phyloP scores from a whole-genome alignment of 2,113 vertebrate genomes.

The Gasterosteus aculeatus region DNA sequence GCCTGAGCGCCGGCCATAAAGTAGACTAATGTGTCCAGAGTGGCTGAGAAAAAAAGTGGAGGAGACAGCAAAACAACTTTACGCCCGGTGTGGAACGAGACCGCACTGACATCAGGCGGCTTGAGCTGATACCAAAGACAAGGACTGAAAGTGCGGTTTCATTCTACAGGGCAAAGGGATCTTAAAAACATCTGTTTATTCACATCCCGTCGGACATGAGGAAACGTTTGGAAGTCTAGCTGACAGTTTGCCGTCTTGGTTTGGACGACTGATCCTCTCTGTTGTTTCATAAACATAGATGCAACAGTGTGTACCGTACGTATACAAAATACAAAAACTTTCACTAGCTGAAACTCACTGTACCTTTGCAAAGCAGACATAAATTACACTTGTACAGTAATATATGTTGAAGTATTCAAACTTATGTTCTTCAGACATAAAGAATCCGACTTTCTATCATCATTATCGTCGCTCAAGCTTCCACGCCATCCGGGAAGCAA shows the following conservation, averaged over 20 bases:
- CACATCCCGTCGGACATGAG: background rate
- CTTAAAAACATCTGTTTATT: conserved; percentile 4
- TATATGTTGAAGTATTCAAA: background rate
- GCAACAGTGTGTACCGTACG: background rate
- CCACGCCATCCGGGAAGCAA: conserved; percentile 46
- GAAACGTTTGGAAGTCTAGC: background rate
- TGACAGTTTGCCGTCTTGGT: background rate
- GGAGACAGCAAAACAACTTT: conserved; percentile 56
- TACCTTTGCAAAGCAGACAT: background rate
- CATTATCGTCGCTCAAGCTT: conserved; percentile 30
- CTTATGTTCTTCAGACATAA: conserved; percentile 1
- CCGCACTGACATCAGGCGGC: conserved; percentile 38
- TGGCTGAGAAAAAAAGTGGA: conserved; percentile 48
- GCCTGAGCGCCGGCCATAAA: conserved; percentile 42
- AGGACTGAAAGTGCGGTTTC: conserved; percentile 27
- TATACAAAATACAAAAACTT: background rate
- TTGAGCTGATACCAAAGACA: conserved; percentile 32
- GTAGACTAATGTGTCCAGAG: conserved; percentile 63
- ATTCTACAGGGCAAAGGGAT: conserved; percentile 5
- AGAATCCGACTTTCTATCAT: conserved; percentile 14
- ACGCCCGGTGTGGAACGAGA: conserved; percentile 34
- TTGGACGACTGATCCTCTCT: background rate
- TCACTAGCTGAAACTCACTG: background rate
- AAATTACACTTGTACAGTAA: background rate
- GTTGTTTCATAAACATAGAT: background rate